A percentile compares a stretch with the other conserved stretches of the same genome.
These are phyloP conservation scores for Drosophila ercepeae DNA, from an alignment of 1,140 invertebrate species.

Conservation along the genomic window DNA sequence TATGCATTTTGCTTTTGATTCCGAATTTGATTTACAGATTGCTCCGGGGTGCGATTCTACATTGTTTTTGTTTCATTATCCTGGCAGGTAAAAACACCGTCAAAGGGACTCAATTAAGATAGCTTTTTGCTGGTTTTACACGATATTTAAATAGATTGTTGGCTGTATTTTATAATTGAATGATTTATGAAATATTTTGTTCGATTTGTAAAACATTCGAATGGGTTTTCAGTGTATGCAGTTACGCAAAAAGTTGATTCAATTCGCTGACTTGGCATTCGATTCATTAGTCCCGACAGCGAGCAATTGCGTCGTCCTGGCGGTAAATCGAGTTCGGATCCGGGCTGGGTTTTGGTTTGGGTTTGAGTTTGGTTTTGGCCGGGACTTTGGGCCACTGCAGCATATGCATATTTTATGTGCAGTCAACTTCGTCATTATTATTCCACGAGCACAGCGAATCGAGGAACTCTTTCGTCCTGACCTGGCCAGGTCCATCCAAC, in stretches of 20 bases:
- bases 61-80: slow-evolving; percentile 1
- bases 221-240: background rate
- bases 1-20: slow-evolving; percentile 38
- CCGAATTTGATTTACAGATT: slow-evolving; percentile 39
- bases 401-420: slow-evolving; percentile 43
- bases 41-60: background rate
- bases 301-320: slow-evolving; percentile 24
- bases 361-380: no score
- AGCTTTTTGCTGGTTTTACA: background rate
- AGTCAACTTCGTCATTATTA: slow-evolving; percentile 54
- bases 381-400: slow-evolving; percentile 17
- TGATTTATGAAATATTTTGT: slow-evolving; percentile 42
- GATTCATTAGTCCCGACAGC: slow-evolving; percentile 56
- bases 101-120: background rate
- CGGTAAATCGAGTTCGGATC: slow-evolving; percentile 12
- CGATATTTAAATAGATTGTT: background rate
- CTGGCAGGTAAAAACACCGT: background rate
- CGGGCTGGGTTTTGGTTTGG: background rate
- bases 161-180: background rate
- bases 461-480: background rate
- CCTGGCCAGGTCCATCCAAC: background rate
- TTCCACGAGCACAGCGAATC: slow-evolving; percentile 25
- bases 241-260: slow-evolving; percentile 47
- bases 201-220: no score
- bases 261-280: slow-evolving; percentile 64